A percentile compares a stretch with the other conserved stretches of the same genome.
Conservation (phyloP, 2,888 invertebrate species). For the Sarcophaga carnaria region DNA sequence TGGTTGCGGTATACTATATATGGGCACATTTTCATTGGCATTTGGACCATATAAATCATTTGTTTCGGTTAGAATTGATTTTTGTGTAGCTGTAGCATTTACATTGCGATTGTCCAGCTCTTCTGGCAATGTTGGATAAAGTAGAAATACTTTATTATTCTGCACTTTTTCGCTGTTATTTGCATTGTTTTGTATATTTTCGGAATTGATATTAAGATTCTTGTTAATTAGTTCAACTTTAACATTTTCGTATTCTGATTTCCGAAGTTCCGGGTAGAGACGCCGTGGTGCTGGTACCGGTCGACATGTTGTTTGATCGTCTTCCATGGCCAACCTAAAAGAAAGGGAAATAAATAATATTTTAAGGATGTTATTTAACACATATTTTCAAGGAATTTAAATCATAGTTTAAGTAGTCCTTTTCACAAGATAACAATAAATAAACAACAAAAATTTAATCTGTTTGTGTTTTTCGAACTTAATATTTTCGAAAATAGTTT, state of each 20-base stretch:
- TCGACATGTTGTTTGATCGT: slow-evolving; percentile 73
- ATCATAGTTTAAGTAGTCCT: no score
- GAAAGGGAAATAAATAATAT: neutral
- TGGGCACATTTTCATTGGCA: slow-evolving; percentile 77
- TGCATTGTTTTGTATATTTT: slow-evolving; percentile 76
- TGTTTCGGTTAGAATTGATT: slow-evolving; percentile 73
- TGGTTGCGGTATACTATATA: slow-evolving; percentile 75
- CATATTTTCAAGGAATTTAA: neutral
- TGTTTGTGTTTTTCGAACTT: no score
- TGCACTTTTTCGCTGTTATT: slow-evolving; percentile 76
- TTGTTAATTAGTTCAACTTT: slow-evolving; percentile 77
- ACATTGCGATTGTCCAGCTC: slow-evolving; percentile 56
- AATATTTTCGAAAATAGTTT: no score
- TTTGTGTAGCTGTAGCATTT: slow-evolving; percentile 56
- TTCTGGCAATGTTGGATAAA: slow-evolving; percentile 64
- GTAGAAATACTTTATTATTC: slow-evolving; percentile 75
- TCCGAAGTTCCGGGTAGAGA: slow-evolving; percentile 75
- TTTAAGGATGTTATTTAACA: neutral
- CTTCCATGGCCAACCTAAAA: slow-evolving; percentile 72
- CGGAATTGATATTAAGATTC: slow-evolving; percentile 77
- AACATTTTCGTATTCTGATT: slow-evolving; percentile 80
- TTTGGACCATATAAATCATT: slow-evolving; percentile 77
- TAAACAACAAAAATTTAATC: no score
- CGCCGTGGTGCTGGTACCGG: slow-evolving; percentile 81
- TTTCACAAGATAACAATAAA: no score